phyloP scores from a whole-genome alignment of 2,113 vertebrate species.

The Chaenogobius annularis region DNA sequence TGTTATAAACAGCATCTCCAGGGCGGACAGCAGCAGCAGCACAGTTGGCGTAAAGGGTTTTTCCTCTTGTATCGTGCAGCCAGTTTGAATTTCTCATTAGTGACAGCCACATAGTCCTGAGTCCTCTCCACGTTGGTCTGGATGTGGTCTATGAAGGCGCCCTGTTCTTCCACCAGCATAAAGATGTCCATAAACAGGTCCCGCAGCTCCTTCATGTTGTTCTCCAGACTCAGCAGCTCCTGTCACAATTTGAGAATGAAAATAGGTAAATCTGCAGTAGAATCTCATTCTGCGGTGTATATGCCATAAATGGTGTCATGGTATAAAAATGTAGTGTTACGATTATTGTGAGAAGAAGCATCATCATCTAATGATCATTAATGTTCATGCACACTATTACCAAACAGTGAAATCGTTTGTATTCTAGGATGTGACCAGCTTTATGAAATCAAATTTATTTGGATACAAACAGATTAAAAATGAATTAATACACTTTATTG shows the following conservation, averaged over 20 bases:
- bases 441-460: too few species aligned
- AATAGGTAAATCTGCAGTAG: not conserved
- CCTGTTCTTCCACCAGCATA: conserved; percentile 89
- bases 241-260: conserved; percentile 16
- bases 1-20: conserved; percentile 74
- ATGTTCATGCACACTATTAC: too few species aligned
- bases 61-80: conserved; percentile 87
- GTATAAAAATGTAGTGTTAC: not conserved
- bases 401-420: too few species aligned
- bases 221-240: conserved; percentile 89
- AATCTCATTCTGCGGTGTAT: not conserved
- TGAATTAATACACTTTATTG: too few species aligned
- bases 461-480: too few species aligned
- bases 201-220: conserved; percentile 87
- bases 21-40: conserved; percentile 89
- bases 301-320: not conserved
- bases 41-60: conserved; percentile 85
- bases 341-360: too few species aligned
- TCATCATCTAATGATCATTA: too few species aligned
- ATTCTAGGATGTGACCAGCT: too few species aligned
- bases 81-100: conserved; percentile 87
- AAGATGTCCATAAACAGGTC: conserved; percentile 91
- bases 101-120: conserved; percentile 83
- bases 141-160: conserved; percentile 86
- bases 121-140: conserved; percentile 84